Base-by-base conservation (phyloP, 2,888 invertebrate species). In the Zonitis immaculata region DNA sequence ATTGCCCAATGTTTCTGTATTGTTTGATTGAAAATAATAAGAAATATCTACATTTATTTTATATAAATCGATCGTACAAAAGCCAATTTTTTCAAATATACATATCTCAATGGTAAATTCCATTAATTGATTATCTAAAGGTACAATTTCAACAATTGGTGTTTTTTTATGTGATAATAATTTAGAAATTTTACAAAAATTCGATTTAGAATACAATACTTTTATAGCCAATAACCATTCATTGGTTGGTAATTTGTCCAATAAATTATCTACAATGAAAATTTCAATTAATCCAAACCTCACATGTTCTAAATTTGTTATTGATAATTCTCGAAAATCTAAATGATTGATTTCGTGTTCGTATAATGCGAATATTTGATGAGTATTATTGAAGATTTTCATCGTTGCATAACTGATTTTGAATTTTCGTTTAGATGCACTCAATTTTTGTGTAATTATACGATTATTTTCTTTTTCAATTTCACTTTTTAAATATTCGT, bases 251-350 rank as follows among this genome's bases (percentile, higher is more conserved):
- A 73, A 48, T 58, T 66, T 70, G 44, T 66, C 58, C 22, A 66
- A 56, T 30, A 74, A 63, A n/a, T 59, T 46, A 26, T 66, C 63
- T 11, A 69, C 63, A 16, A 72, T 53, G 52, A 62, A 66, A n/a
- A 72, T 51, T 62, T 73, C 70, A 22, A 73, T 53, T 44, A 71
- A 59, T 56, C 70, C 73, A 63, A 65, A 73, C 47, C 70, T 70
- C 22, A 56, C 58, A 52, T 62, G 56, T 14, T 62, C 47, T 28
- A 47, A 45, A 22, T 54, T 60, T 18, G 32, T n/a, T n/a, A n/a
- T n/a, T n/a, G n/a, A 18, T 6, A 63, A 52, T 22, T 45, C 46
- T 32, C 58, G 43, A 1, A 62, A 28, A 52, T 62, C 63, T 20
- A 47, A 48, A 28, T 60, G 57, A 4, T 51, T 25, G n/a, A 67